Evolutionary conservation across 2,888 invertebrate species (phyloP).

Genomic region (Nebria salina): DNA sequence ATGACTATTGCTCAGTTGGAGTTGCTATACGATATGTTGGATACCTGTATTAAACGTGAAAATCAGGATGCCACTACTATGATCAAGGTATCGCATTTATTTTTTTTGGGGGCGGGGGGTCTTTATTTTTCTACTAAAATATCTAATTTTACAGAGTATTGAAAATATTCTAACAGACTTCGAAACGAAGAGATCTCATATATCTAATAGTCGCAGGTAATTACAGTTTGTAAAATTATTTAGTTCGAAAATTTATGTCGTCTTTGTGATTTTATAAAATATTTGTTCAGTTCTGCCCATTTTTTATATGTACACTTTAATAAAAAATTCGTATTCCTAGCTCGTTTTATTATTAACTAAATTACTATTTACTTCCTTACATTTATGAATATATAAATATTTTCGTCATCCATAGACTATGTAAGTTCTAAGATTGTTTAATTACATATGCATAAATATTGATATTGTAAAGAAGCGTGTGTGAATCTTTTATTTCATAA

Average conservation of each 20-base stretch:
- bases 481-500: not conserved
- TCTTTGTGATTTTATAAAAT: not conserved
- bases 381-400: too few species aligned
- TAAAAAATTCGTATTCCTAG: not conserved
- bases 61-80: constrained; percentile 26
- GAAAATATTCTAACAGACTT: constrained; percentile 28
- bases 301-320: too few species aligned
- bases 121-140: too few species aligned
- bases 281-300: not conserved
- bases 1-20: constrained; percentile 57
- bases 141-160: constrained; percentile 25
- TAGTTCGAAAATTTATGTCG: not conserved
- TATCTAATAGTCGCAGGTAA: not conserved
- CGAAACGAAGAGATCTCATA: constrained; percentile 14
- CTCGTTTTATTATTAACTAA: too few species aligned
- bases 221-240: not conserved
- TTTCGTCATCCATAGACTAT: too few species aligned
- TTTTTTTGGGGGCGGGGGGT: too few species aligned
- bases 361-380: too few species aligned
- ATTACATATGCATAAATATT: not conserved
- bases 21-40: constrained; percentile 58
- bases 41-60: constrained; percentile 54
- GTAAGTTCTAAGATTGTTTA: not conserved
- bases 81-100: constrained; percentile 14
- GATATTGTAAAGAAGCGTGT: not conserved